Base-by-base conservation (phyloP, 2,888 invertebrate genomes). In the Prosopocoilus inquinatus region DNA sequence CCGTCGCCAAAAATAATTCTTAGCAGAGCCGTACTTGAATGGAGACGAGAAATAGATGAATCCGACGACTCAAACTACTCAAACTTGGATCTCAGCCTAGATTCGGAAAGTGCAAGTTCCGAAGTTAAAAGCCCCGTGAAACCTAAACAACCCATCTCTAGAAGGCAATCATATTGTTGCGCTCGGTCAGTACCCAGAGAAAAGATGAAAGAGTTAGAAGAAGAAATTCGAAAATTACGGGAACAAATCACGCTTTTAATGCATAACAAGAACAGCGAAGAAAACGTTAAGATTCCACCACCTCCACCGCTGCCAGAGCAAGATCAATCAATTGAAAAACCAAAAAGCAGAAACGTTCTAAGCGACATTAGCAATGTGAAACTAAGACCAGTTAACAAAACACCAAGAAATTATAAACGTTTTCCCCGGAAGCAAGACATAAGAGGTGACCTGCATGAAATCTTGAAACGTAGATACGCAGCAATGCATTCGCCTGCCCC, bases 401-500 rank as follows among this genome's bases (percentile, higher is more conserved):
- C 47, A 12, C 56, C 60, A 1, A 45, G 32, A 13, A 57, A 51
- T 12, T 33, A 32, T 7, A 60, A 47, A 28, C 38, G 38, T n/a
- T 48, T 49, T 9, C 39, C 59, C 5, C 62, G 59, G 47, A 60
- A 62, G 15, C 59, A 63, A 0, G 68, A 70, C 49, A 62, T 68
- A 3, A 53, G 59, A 34, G 57, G 61, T 47, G 68, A 71, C 41
- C 61, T 70, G 54, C 61, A 68, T 50, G 62, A 59, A 8, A 65
- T 70, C 47, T 57, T 70, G 43, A 64, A 66, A 50, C 64, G 51
- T 55, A 59, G 70, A 20, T 71, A 68, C 48, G 65, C 69, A 1
- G 71, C 67, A 2, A 67, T 70, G 65, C 69, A 70, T 55, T 67
- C 68, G 4, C 69, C 71, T 1, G 36, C 35, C 16, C 49, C 54